Percentiles rank a stretch among this genome's conserved stretches.
Conservation (phyloP, 2,113 vertebrate species). For the Plecotus auritus region DNA sequence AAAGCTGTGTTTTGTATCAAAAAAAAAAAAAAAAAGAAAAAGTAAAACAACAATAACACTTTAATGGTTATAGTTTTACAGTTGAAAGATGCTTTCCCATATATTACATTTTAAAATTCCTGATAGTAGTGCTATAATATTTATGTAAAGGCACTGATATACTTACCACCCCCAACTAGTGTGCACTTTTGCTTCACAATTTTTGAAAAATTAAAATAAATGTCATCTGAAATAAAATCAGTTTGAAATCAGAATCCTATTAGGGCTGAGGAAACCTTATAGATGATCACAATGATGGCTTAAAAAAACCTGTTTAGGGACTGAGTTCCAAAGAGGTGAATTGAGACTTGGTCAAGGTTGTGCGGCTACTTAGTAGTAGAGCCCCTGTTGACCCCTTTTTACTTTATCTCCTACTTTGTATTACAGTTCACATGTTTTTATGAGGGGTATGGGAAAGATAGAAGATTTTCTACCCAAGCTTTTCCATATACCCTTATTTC, state of each 20-base stretch:
- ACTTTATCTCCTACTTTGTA: not conserved
- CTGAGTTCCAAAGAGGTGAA: not conserved
- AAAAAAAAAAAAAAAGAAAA: too few relatives aligned
- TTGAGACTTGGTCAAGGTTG: too few relatives aligned
- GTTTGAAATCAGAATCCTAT: not conserved
- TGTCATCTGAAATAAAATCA: not conserved
- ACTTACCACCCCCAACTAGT: not conserved
- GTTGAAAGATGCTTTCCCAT: not conserved
- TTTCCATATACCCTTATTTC: not conserved
- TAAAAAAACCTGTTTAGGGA: not conserved
- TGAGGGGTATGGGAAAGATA: not conserved
- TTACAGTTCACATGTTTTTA: not conserved
- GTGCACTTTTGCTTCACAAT: too few relatives aligned
- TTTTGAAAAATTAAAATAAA: not conserved
- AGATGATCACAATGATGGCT: not conserved
- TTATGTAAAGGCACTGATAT: not conserved
- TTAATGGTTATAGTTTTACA: not conserved
- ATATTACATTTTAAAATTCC: not conserved
- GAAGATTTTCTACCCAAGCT: not conserved
- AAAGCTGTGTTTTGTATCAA: constrained; percentile 77
- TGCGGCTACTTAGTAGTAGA: not conserved
- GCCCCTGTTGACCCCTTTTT: too few relatives aligned
- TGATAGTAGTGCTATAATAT: not conserved
- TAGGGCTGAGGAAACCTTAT: not conserved
- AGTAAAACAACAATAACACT: not conserved